Evolutionary conservation across 2,888 invertebrate species (phyloP).

Genomic region (Leucozona laternaria): DNA sequence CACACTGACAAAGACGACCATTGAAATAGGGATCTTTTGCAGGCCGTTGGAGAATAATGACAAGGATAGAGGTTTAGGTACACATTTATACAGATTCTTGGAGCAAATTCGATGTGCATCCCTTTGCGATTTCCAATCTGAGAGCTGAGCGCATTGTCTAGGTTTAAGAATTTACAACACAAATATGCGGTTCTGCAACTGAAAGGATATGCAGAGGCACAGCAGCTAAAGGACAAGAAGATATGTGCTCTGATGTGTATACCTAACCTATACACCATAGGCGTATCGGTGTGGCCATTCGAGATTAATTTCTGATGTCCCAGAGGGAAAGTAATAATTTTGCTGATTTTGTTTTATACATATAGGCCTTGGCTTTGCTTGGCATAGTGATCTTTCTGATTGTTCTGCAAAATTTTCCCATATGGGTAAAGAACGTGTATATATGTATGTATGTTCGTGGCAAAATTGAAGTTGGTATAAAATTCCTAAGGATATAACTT

Average conservation of each 20-base stretch:
- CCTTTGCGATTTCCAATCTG: conserved; percentile 63
- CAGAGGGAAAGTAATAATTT: conserved; percentile 72
- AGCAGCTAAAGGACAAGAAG: background rate
- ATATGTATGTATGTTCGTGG: background rate
- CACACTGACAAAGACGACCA: conserved; percentile 28
- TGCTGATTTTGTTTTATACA: conserved; percentile 65
- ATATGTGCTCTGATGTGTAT: conserved; percentile 3
- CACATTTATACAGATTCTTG: conserved; percentile 6
- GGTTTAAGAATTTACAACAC: conserved; percentile 54
- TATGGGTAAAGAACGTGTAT: background rate
- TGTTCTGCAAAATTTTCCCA: conserved; percentile 3
- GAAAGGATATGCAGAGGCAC: conserved; percentile 10
- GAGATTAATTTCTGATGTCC: conserved; percentile 69
- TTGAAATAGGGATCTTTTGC: conserved; percentile 43
- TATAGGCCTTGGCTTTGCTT: background rate
- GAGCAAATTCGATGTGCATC: conserved; percentile 36
- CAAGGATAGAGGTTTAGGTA: conserved; percentile 50
- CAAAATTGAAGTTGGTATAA: conserved; percentile 8
- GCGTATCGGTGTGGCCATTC: conserved; percentile 37
- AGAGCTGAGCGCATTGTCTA: conserved; percentile 59
- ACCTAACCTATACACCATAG: background rate
- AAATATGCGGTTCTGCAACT: conserved; percentile 58
- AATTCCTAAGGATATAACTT: conserved; percentile 22
- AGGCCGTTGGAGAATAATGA: conserved; percentile 46
- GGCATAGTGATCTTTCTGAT: background rate